phyloP scores from a whole-genome alignment of 1,140 invertebrate genomes.

The Papilio helenus region DNA sequence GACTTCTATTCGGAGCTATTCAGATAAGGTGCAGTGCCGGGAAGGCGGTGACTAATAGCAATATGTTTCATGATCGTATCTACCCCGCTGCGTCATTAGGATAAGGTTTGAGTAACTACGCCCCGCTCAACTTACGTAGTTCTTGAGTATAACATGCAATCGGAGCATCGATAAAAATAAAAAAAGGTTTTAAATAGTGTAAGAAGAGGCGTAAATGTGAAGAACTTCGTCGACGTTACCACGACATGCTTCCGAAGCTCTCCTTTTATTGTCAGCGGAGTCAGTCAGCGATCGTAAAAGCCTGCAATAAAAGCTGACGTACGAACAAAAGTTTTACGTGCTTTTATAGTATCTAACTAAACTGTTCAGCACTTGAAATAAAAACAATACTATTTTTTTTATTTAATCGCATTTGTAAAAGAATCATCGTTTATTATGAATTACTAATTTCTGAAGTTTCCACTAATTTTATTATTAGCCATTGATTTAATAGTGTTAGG shows the following conservation, averaged over 20 bases:
- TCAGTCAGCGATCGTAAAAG: slow-evolving; percentile 6
- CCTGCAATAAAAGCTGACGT: neutral
- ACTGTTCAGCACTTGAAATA: neutral
- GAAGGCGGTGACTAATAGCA: no score
- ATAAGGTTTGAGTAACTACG: no score
- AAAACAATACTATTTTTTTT: neutral
- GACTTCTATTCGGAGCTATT: no score
- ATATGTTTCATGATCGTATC: no score
- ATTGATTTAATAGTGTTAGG: no score
- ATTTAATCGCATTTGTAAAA: no score
- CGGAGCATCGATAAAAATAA: neutral
- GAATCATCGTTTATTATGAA: no score
- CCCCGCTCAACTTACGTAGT: no score
- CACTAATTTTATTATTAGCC: no score
- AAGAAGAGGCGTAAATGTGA: neutral
- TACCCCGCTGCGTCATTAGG: no score
- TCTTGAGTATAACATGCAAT: no score
- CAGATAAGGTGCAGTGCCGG: no score
- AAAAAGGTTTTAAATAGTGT: neutral
- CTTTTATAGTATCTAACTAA: neutral
- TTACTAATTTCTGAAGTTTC: neutral
- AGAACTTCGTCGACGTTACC: neutral
- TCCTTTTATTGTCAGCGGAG: neutral
- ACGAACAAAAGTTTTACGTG: neutral
- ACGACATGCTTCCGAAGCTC: neutral